Conservation (phyloP, 2,888 invertebrate species). For the Zaprionus bogoriensis region DNA sequence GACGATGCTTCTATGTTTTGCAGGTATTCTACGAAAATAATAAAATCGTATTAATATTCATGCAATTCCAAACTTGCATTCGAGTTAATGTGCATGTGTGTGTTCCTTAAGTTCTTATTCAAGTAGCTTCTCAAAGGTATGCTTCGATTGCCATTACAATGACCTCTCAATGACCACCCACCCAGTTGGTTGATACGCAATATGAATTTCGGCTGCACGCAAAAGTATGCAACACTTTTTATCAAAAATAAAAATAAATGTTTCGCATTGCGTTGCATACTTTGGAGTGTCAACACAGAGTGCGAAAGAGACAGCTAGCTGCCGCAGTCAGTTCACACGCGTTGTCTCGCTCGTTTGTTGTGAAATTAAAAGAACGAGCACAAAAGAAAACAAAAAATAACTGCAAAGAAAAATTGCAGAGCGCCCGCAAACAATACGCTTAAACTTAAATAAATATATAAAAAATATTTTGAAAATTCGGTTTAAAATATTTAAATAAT, state of each 20-base stretch:
- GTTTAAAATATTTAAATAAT: too few species aligned
- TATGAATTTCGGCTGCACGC: not conserved
- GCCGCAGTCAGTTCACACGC: not conserved
- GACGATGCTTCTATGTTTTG: constrained; percentile 71
- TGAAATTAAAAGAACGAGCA: constrained; percentile 53
- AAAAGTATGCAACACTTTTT: constrained; percentile 3
- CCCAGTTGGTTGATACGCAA: not conserved
- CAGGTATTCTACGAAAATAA: constrained; percentile 74
- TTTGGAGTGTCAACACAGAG: constrained; percentile 15
- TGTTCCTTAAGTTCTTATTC: not conserved
- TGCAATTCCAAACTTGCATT: not conserved
- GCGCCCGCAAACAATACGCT: not conserved
- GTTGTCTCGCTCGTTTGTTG: constrained; percentile 47
- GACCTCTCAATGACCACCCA: constrained; percentile 21
- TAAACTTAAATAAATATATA: constrained; percentile 3
- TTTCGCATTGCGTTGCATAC: constrained; percentile 56
- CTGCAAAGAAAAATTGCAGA: not conserved
- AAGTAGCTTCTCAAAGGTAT: not conserved
- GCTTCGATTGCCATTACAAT: constrained; percentile 10
- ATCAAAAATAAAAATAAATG: constrained; percentile 3
- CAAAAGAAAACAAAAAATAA: not conserved
- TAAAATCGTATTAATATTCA: constrained; percentile 40
- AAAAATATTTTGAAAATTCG: too few species aligned
- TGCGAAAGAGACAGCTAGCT: constrained; percentile 23
- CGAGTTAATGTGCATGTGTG: constrained; percentile 6